Base-by-base conservation (phyloP, 2,113 vertebrate genomes). In the Pseudopodoces humilis region DNA sequence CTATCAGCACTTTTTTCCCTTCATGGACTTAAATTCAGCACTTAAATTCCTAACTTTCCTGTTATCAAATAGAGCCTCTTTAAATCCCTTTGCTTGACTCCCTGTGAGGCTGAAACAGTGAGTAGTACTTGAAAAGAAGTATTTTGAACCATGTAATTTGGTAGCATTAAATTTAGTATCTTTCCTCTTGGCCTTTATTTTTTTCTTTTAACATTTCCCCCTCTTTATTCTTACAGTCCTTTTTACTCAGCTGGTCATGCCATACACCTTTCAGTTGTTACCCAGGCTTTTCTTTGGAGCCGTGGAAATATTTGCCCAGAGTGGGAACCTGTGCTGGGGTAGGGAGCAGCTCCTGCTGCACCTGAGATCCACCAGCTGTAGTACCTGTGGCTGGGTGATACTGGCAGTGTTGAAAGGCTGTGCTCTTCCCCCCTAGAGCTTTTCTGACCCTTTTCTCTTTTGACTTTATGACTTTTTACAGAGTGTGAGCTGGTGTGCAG, bases 401-500 rank as follows among this genome's bases (percentile, higher is more conserved):
- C 22, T 59, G 43, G 9, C 25, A 71, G 52, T 30, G 14, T 58
- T 49, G 72, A 74, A 82, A 89, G 15, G 25, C 55, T 91, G 20
- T 74, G 25, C 20, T 87, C 5, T 43, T 67, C 35, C 13, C 6
- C 9, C 12, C 11, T n/a, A 18, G 14, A 10, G 7, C 9, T 80
- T 59, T 62, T 3, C 3, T 6, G 5, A 41, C 3, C 3, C 7
- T 2, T 76, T 67, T 16, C 24, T 39, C 9, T 77, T 85, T 89
- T 71, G n/a, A 19, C 17, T 53, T 89, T 8, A 21, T 8, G 9
- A 5, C 23, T 59, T 67, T 90, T 76, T 64, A 39, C 3, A 46
- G 35, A 63, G 13, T 39, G 39, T 39, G 30, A 10, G 8, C 24
- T 39, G 18, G 13, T 0, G 1, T 18, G 35, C 1, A 10, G 30